Percentiles rank a stretch among this genome's conserved stretches.
Evolutionary conservation across 2,888 invertebrate genomes (phyloP).

Genomic region (Luffia ferchaultella): DNA sequence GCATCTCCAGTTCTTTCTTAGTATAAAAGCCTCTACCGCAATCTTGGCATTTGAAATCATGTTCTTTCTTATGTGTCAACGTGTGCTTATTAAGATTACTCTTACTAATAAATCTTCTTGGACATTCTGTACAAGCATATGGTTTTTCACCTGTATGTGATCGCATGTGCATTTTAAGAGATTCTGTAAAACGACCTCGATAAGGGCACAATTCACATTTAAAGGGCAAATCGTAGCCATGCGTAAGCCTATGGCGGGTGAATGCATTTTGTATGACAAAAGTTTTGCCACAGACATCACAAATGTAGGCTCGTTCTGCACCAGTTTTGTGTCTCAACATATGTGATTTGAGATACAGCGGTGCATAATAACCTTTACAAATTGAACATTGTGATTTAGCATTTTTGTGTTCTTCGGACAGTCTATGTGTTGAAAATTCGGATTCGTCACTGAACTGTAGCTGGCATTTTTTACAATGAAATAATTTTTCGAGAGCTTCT

Average conservation of each 20-base stretch:
- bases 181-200: conserved; percentile 41
- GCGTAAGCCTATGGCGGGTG: conserved; percentile 38
- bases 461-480: conserved; percentile 33
- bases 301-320: conserved; percentile 28
- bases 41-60: conserved; percentile 40
- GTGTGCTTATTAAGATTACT: conserved; percentile 51
- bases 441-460: conserved; percentile 30
- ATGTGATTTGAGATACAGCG: conserved; percentile 39
- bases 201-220: conserved; percentile 48
- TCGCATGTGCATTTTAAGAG: conserved; percentile 52
- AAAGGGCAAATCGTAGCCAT: conserved; percentile 41
- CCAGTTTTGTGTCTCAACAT: conserved; percentile 27
- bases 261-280: conserved; percentile 36
- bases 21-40: conserved; percentile 44
- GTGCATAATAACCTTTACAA: conserved; percentile 37
- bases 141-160: conserved; percentile 50
- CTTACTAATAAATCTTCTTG: conserved; percentile 40
- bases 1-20: conserved; percentile 36
- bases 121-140: conserved; percentile 44
- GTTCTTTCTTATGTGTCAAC: conserved; percentile 33
- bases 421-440: conserved; percentile 36
- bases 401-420: conserved; percentile 40
- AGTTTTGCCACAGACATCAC: conserved; percentile 51
- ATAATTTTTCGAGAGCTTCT: conserved; percentile 20
- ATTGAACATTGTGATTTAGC: conserved; percentile 31